Base-by-base conservation (phyloP, 2,888 invertebrate genomes). In the Pandemis corylana region DNA sequence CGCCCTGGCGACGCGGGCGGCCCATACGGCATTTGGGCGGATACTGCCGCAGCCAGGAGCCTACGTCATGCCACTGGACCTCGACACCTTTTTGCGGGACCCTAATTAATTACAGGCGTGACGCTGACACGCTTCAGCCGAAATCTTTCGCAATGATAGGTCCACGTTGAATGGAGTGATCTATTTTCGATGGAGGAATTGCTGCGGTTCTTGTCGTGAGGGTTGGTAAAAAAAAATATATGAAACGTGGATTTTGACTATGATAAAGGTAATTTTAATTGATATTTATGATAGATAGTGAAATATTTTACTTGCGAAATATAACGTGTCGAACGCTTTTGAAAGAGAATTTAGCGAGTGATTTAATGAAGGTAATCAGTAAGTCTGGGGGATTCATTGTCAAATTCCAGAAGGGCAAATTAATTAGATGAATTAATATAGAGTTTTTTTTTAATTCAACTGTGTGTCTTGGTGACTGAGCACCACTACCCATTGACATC, bases 31-130 rank as follows among this genome's bases (percentile, higher is more conserved):
- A 78, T 87, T 81, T 86, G 87, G 87, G 85, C 87, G 87, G 87
- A 85, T 85, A 92, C 92, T 92, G 89, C 83, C 85, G 85, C 84
- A 91, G 91, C 91, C 89, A 91, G 92, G 90, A 92, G 91, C 87
- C 91, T 93, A 92, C 93, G 93, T 93, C 93, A 93, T 86, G 84
- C 85, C 83, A 80, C 86, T 88, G 91, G 90, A 90, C 90, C 90
- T 86, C 88, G 89, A 87, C 91, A 92, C 92, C 91, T 92, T 91
- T 91, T 92, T 90, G 87, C 82, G 90, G 90, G 86, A 87, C 90
- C 90, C 92, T 92, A 91, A 93, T 93, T 93, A 92, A 93, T 92
- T 90, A 90, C 88, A 85, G 84, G 85, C 87, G 84, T 89, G 88
- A 89, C 88, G 85, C 82, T 83, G 83, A 89, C 87, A 85, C 87